These are phyloP conservation scores for Xylota sylvarum DNA, from an alignment of 2,888 invertebrate species.

Conservation along the genomic window DNA sequence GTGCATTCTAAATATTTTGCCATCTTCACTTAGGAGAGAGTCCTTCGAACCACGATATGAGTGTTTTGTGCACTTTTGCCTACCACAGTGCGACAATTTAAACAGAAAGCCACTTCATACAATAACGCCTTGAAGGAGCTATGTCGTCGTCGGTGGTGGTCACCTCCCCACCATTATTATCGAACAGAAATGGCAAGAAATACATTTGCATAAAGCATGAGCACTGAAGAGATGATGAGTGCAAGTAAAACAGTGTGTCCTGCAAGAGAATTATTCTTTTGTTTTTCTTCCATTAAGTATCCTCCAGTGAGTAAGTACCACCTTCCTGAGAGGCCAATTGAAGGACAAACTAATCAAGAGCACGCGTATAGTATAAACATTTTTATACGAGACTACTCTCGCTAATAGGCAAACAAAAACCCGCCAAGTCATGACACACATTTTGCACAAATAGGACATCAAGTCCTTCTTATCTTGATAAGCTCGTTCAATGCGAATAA, in stretches of 20 bases:
- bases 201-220: slow-evolving; percentile 16
- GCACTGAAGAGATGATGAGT: slow-evolving; percentile 4
- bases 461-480: slow-evolving; percentile 47
- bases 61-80: slow-evolving; percentile 40
- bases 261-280: background rate
- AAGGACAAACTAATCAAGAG: slow-evolving; percentile 22
- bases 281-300: too few species aligned
- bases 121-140: background rate
- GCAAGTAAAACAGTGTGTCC: slow-evolving; percentile 2
- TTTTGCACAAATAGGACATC: slow-evolving; percentile 40
- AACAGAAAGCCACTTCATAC: slow-evolving; percentile 31
- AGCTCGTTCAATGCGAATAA: slow-evolving; percentile 41
- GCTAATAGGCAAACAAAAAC: background rate
- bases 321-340: background rate
- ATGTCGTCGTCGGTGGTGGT: background rate
- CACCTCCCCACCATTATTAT: slow-evolving; percentile 12
- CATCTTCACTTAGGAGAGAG: slow-evolving; percentile 44
- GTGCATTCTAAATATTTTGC: slow-evolving; percentile 47
- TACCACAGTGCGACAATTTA: slow-evolving; percentile 22
- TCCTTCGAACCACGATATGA: slow-evolving; percentile 39
- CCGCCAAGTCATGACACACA: slow-evolving; percentile 10
- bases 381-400: background rate
- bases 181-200: slow-evolving; percentile 4
- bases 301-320: too few species aligned
- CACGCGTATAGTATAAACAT: slow-evolving; percentile 6